These are phyloP conservation scores for Yponomeuta sedellus DNA, from an alignment of 2,888 invertebrate species.

Conservation along the genomic window DNA sequence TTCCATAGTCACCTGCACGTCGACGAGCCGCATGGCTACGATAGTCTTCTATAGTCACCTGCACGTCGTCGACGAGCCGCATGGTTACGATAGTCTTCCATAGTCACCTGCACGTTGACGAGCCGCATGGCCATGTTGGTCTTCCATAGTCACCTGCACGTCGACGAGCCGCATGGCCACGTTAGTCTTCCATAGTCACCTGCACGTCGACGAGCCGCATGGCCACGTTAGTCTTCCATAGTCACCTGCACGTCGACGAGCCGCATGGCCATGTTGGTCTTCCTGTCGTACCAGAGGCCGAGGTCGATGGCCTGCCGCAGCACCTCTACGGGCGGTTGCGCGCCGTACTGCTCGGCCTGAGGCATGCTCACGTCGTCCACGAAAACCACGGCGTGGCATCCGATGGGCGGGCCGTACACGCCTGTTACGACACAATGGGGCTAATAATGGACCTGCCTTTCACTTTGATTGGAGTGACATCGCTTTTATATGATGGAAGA, in stretches of 20 bases:
- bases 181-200: conserved; percentile 82
- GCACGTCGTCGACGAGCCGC: too few relatives aligned
- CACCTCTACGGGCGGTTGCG: conserved; percentile 96
- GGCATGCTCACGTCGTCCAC: conserved; percentile 99
- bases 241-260: conserved; percentile 89
- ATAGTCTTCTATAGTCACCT: too few relatives aligned
- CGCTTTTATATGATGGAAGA: too few relatives aligned
- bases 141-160: conserved; percentile 83
- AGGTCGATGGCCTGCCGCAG: conserved; percentile 94
- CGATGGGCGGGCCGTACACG: conserved; percentile 93
- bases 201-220: conserved; percentile 91
- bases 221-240: conserved; percentile 82
- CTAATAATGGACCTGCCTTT: too few relatives aligned
- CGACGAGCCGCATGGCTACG: too few relatives aligned
- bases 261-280: conserved; percentile 85
- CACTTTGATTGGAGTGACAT: too few relatives aligned
- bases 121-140: conserved; percentile 86
- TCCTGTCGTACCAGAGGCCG: conserved; percentile 92
- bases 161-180: conserved; percentile 88
- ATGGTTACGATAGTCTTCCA: too few relatives aligned
- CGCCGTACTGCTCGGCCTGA: conserved; percentile 90
- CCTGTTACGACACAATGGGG: conserved; percentile 60
- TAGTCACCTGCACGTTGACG: conserved; percentile 86
- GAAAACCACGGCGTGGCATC: conserved; percentile 92
- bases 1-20: too few relatives aligned